Evolutionary conservation across 2,888 invertebrate genomes (phyloP).

Genomic region (Pristionchus japonicus): DNA sequence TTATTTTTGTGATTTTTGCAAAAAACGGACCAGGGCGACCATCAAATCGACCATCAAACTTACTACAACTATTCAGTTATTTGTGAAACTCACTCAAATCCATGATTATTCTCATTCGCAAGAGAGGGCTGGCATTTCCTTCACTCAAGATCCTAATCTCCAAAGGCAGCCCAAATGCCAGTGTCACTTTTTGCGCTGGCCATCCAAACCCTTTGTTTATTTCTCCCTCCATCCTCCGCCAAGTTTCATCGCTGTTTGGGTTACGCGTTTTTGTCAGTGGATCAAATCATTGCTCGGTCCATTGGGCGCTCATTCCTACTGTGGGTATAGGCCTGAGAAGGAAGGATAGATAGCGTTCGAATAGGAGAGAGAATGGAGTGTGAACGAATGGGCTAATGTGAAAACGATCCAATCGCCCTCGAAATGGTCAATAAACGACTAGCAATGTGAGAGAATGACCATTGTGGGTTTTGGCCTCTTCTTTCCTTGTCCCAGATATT

Average conservation of each 20-base stretch:
- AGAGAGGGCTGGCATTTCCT: background rate
- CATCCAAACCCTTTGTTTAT: background rate
- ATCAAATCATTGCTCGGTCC: background rate
- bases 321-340: background rate
- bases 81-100: no score
- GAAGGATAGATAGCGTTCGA: background rate
- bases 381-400: background rate
- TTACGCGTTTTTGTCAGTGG: slow-evolving; percentile 8
- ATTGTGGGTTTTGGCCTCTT: slow-evolving; percentile 27
- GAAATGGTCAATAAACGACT: slow-evolving; percentile 24
- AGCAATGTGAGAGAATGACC: slow-evolving; percentile 8
- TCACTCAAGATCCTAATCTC: background rate
- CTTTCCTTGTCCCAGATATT: background rate
- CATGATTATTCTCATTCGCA: no score
- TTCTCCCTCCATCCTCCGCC: background rate
- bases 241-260: slow-evolving; percentile 8
- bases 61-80: no score
- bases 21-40: no score
- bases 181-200: background rate
- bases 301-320: background rate
- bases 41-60: no score
- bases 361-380: background rate
- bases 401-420: slow-evolving; percentile 23
- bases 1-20: no score
- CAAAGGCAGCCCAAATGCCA: background rate